These are phyloP conservation scores for Hipposideros armiger DNA, from an alignment of 2,113 vertebrate genomes.

Conservation along the genomic window DNA sequence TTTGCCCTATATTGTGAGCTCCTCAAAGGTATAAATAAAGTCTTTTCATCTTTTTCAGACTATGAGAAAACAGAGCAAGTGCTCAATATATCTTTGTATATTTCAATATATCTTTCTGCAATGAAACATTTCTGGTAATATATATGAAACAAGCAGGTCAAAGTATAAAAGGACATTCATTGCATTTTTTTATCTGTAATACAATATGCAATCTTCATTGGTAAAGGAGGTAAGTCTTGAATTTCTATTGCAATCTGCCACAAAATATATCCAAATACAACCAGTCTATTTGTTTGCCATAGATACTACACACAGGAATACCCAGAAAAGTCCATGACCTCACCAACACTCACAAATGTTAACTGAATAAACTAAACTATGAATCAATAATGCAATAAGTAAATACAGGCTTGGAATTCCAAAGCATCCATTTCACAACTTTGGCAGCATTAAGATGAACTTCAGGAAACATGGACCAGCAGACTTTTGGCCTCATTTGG, in stretches of 20 bases:
- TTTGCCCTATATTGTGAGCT: not conserved
- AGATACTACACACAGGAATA: not conserved
- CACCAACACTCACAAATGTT: not conserved
- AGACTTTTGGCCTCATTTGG: not conserved
- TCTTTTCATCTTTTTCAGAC: not conserved
- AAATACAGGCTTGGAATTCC: not conserved
- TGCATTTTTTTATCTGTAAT: constrained; percentile 14
- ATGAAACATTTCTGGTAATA: not conserved
- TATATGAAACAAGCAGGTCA: not conserved
- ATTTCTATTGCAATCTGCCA: not conserved
- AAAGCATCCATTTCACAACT: not conserved
- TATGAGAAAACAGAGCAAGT: not conserved
- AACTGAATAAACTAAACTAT: not conserved
- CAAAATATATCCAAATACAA: constrained; percentile 14
- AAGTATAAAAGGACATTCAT: not conserved
- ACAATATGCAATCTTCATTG: not conserved
- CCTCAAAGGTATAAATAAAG: not conserved
- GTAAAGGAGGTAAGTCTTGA: not conserved
- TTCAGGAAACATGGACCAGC: not conserved
- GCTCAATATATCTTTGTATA: not conserved
- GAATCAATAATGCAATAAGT: not conserved
- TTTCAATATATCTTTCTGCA: not conserved
- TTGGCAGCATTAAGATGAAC: not conserved
- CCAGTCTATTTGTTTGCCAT: not conserved
- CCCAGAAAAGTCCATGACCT: not conserved